A percentile compares a stretch with the other conserved stretches of the same genome.
phyloP scores from a whole-genome alignment of 2,888 invertebrate genomes.

The Ctena decussata region DNA sequence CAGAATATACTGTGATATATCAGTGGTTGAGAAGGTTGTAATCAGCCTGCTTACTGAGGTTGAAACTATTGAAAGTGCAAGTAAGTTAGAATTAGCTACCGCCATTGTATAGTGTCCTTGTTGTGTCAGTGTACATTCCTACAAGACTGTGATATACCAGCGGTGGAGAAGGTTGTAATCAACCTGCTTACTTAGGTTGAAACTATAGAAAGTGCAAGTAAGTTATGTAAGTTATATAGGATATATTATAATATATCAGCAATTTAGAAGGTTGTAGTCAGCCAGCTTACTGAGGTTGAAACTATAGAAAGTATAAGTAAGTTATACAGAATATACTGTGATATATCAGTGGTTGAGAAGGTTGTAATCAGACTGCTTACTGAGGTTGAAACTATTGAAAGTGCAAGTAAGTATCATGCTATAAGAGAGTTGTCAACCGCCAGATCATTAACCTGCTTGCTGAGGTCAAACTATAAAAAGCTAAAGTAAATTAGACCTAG shows the following conservation, averaged over 20 bases:
- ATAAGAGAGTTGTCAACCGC: too few species aligned
- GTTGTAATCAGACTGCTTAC: conserved; percentile 83
- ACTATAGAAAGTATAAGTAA: conserved; percentile 82
- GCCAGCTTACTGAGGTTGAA: conserved; percentile 85
- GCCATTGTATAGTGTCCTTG: conserved; percentile 89
- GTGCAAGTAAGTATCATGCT: conserved; percentile 80
- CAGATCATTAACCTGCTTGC: too few species aligned
- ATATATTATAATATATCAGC: conserved; percentile 69
- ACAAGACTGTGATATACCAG: conserved; percentile 67
- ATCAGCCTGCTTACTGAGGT: conserved; percentile 84
- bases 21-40: conserved; percentile 75
- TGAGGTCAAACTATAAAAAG: too few species aligned
- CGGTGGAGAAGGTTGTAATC: conserved; percentile 76
- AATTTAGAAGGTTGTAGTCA: conserved; percentile 78
- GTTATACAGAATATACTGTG: too few species aligned
- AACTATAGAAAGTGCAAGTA: conserved; percentile 82
- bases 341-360: conserved; percentile 71
- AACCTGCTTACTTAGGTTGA: conserved; percentile 85
- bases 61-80: conserved; percentile 82
- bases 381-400: conserved; percentile 83
- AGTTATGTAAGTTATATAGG: too few species aligned
- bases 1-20: conserved; percentile 70
- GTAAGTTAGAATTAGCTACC: conserved; percentile 88
- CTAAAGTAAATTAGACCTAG: too few species aligned
- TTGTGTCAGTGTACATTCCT: conserved; percentile 86